phyloP scores from a whole-genome alignment of 2,113 vertebrate species.

The Aepyceros melampus region DNA sequence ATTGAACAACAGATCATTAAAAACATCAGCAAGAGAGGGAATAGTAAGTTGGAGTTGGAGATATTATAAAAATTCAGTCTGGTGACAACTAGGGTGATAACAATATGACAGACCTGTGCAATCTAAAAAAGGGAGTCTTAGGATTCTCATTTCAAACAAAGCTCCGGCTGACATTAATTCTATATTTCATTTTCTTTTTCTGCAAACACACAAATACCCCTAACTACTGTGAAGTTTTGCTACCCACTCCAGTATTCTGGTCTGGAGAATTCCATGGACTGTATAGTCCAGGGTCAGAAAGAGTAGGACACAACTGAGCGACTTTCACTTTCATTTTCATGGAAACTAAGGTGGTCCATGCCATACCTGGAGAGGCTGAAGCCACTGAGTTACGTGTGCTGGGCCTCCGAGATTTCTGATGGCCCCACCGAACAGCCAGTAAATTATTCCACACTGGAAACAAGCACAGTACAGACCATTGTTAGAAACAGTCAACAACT shows the following conservation, averaged over 20 bases:
- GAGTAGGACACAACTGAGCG: accelerated
- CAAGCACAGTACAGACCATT: background rate
- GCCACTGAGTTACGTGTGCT: constrained; percentile 73
- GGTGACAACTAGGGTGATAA: background rate
- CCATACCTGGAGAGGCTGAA: constrained; percentile 74
- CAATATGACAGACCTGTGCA: background rate
- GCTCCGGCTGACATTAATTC: background rate
- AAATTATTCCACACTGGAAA: constrained; percentile 78
- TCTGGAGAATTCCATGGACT: background rate
- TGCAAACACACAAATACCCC: background rate
- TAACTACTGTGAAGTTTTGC: background rate
- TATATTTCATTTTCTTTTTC: background rate
- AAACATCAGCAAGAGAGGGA: background rate
- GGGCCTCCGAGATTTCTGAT: constrained; percentile 75
- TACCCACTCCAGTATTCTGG: background rate
- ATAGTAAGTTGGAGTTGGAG: background rate
- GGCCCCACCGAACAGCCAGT: constrained; percentile 77
- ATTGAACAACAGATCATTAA: background rate
- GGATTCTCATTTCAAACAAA: background rate
- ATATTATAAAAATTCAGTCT: background rate
- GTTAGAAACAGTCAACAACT: background rate
- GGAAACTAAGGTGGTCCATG: background rate
- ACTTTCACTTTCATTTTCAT: background rate
- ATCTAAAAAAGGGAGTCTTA: background rate
- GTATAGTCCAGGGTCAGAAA: background rate